Base-by-base conservation (phyloP, 1,140 invertebrate genomes). In the Papilio xuthus region DNA sequence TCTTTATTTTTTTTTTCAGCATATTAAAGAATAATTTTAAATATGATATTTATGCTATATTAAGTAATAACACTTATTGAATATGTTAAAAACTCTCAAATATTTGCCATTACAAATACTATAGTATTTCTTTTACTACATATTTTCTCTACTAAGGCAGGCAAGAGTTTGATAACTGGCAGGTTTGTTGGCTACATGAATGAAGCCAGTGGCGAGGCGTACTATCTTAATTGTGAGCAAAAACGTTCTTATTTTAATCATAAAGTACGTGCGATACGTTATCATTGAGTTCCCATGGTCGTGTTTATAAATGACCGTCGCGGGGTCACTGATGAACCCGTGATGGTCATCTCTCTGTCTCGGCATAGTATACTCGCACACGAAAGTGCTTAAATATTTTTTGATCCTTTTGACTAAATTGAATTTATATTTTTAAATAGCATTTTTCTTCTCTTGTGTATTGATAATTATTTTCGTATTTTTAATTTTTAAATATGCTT, bases 231-330 rank as follows among this genome's bases (percentile, higher is more conserved):
- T 90, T 90, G 89, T 83, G 79, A 82, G 85, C 84, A 84, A 85
- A 89, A 88, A 87, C 86, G 88, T 90, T 87, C 79, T 83, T 81
- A 80, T 86, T 88, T 79, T 89, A 89, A 91, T 91, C 88, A 83
- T 84, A 80, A 77, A 82, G 85, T 87, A 91, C 90, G 90, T 91
- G 90, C 88, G 89, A 90, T 91, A 88, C 79, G 84, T 84, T 91
- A 91, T 91, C 90, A 82, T n/a, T 8, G 20, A 81, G 90, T 91
- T 91, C 90, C 90, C 90, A 91, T 89, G 90, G 86, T 86, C 88
- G 88, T 88, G 88, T 88, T 89, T 90, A 85, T 87, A 87, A 91
- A 89, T 91, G 90, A 90, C 90, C 89, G 90, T 84, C 84, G 81
- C 80, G 85, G 85, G 90, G 90, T 90, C 89, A 82, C 75, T 79